These are phyloP conservation scores for Tachuris rubrigastra DNA, from an alignment of 2,113 vertebrate species.

Conservation along the genomic window DNA sequence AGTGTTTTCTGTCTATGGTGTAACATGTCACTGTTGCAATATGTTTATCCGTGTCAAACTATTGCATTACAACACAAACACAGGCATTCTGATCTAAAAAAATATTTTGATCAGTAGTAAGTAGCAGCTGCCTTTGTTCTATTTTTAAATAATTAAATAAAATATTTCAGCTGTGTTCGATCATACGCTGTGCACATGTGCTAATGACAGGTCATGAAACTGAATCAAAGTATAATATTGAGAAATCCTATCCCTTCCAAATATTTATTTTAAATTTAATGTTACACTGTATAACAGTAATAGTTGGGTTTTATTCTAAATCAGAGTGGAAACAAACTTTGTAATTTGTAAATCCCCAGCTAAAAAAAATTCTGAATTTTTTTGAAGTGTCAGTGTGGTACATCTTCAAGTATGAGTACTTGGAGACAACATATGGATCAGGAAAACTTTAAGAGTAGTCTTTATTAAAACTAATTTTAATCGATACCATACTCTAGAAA, in stretches of 20 bases:
- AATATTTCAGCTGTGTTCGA: conserved; percentile 19
- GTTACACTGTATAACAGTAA: neutral
- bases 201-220: neutral
- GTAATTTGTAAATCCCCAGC: neutral
- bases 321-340: neutral
- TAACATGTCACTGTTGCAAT: conserved; percentile 48
- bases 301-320: neutral
- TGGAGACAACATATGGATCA: neutral
- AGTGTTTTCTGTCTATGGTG: conserved; percentile 24
- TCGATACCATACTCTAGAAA: neutral
- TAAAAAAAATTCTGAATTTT: neutral
- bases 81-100: conserved; percentile 23
- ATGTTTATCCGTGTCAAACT: conserved; percentile 19
- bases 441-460: neutral
- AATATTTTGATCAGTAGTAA: neutral
- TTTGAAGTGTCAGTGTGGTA: neutral
- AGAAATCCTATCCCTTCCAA: neutral
- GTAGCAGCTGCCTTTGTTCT: conserved; percentile 50
- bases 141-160: conserved; percentile 56
- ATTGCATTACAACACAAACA: conserved; percentile 55
- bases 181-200: neutral
- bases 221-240: neutral
- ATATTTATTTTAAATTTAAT: neutral
- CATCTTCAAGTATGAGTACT: neutral
- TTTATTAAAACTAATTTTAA: neutral